These are phyloP conservation scores for Clarias fuscus DNA, from an alignment of 2,797 vertebrate genomes.

Conservation along the genomic window DNA sequence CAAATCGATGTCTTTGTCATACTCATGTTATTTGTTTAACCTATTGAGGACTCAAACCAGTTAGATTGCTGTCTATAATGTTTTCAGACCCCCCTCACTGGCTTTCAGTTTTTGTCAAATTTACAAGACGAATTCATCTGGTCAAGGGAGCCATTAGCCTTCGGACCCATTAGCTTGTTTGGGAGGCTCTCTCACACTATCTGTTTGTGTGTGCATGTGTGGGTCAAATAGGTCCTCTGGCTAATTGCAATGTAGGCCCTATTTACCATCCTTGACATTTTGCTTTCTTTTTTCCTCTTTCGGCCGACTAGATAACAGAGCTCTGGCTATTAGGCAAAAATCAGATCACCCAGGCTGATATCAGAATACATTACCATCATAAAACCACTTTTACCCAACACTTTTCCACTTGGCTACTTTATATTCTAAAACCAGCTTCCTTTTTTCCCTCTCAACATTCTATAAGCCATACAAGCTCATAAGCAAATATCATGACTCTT, in stretches of 20 bases:
- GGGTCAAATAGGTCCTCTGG: constrained; percentile 45
- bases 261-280: constrained; percentile 74
- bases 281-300: constrained; percentile 68
- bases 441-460: not conserved
- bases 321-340: constrained; percentile 63
- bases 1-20: constrained; percentile 48
- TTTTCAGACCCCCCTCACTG: constrained; percentile 58
- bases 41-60: constrained; percentile 54
- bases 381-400: constrained; percentile 50
- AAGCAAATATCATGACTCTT: not conserved
- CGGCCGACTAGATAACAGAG: constrained; percentile 68
- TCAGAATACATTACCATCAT: constrained; percentile 55
- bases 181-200: constrained; percentile 54
- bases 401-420: constrained; percentile 19
- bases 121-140: constrained; percentile 73
- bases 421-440: constrained; percentile 26
- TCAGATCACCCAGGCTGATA: constrained; percentile 67
- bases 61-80: constrained; percentile 71
- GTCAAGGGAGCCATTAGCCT: constrained; percentile 69
- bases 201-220: constrained; percentile 7
- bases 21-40: constrained; percentile 58
- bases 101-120: constrained; percentile 71
- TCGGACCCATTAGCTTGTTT: constrained; percentile 70
- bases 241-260: constrained; percentile 72
- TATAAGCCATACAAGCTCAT: not conserved